Evolutionary conservation across 2,888 invertebrate species (phyloP), one percentile per base, ranked within the genome.

Genomic region (Leptura quadrifasciata): DNA sequence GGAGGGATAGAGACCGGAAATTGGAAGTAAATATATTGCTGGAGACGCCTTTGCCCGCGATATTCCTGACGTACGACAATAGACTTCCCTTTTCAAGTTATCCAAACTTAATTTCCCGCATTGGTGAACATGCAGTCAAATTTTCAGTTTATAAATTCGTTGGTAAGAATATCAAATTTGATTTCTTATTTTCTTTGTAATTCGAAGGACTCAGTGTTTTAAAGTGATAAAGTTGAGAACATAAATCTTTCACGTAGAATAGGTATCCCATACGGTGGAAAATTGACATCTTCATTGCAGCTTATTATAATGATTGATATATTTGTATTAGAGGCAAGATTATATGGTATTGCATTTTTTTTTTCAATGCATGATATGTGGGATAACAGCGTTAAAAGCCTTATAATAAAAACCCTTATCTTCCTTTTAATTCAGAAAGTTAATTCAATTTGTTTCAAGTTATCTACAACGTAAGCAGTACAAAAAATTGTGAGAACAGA

Each of bases 31-130:
- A 75, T 75, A 75, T 75, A 75, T 75, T 54, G 75, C 70, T 9
- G n/a, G 18, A 69, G 55, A 74, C 57, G 55, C 67, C 58, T 39
- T 57, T 20, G 39, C 58, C 69, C 10, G 21, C 24, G n/a, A 58
- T 39, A 69, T 69, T 35, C 58, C 58, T 21, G 69, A 69, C 55
- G 69, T 69, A 69, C 68, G 68, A 69, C 69, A 69, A 69, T 58
- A 69, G 57, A 58, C 35, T 68, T 67, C 71, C 58, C 71, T 73
- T 69, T 73, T 76, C 71, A 72, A 75, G 67, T 79, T 81, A 78
- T 77, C 81, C 77, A 80, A 81, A 83, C 78, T 80, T 80, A 83
- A 83, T 84, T 84, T 84, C 81, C 78, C 81, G 82, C 80, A 76
- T 77, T 81, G 80, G 70, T 83, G 82, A 80, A 75, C 83, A 81